Percentiles rank a stretch among this genome's conserved stretches.
Conservation (phyloP, 2,113 vertebrate species). For the Lagenorhynchus albirostris region DNA sequence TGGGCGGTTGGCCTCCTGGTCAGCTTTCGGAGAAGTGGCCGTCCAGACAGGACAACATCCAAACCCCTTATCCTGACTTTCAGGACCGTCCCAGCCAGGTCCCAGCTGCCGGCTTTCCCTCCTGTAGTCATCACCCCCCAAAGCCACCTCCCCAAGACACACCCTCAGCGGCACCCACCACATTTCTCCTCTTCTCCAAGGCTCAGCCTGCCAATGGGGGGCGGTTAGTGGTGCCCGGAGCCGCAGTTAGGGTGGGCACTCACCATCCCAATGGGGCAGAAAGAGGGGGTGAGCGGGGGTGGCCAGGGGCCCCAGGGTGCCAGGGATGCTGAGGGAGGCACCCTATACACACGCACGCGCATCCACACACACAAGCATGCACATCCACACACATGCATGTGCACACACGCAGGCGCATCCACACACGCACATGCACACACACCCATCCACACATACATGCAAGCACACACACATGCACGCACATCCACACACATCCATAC, state of each 20-base stretch:
- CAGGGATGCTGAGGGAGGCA: neutral
- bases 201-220: neutral
- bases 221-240: neutral
- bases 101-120: neutral
- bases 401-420: too few species aligned
- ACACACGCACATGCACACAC: neutral
- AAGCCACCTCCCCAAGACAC: neutral
- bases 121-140: fast-evolving
- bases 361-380: too few species aligned
- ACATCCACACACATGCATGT: neutral
- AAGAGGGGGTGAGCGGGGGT: neutral
- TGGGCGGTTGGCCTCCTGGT: fast-evolving
- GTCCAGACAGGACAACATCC: neutral
- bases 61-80: neutral
- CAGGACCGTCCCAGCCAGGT: neutral
- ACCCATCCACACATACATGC: too few species aligned
- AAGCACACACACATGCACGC: too few species aligned
- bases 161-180: neutral
- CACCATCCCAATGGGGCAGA: neutral
- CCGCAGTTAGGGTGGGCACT: neutral
- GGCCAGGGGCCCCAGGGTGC: neutral
- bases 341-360: fast-evolving
- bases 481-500: neutral
- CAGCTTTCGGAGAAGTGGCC: too few species aligned
- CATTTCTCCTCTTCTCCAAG: neutral